These are phyloP conservation scores for Aphidius gifuensis DNA, from an alignment of 1,140 invertebrate genomes.

Conservation along the genomic window DNA sequence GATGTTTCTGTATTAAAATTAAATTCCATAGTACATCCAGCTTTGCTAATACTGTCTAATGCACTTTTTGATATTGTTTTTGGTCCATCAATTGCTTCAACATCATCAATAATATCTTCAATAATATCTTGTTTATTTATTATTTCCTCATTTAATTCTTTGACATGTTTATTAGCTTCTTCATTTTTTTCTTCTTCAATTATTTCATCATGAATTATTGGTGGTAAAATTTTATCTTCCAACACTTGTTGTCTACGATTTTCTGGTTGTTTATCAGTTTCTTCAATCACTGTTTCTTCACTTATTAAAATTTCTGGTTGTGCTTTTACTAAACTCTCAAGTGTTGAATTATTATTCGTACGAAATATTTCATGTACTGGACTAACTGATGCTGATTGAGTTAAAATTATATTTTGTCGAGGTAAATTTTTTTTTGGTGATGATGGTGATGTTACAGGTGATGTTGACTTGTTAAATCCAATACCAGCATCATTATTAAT, in stretches of 20 bases:
- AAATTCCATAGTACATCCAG: constrained; percentile 62
- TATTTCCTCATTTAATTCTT: no score
- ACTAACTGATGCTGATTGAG: background rate
- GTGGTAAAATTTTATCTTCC: background rate
- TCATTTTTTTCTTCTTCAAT: constrained; percentile 4
- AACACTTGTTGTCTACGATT: background rate
- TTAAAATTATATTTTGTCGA: constrained; percentile 24
- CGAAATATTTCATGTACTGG: no score
- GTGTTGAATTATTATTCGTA: no score
- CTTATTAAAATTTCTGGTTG: no score
- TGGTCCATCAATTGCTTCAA: constrained; percentile 40
- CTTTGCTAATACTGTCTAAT: constrained; percentile 67
- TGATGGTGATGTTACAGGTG: constrained; percentile 31
- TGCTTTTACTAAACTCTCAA: no score
- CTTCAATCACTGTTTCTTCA: no score
- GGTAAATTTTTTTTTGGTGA: constrained; percentile 39
- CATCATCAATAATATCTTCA: constrained; percentile 34
- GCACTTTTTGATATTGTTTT: constrained; percentile 60
- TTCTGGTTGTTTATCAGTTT: no score
- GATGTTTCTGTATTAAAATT: constrained; percentile 53
- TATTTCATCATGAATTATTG: background rate
- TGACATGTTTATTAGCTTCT: constrained; percentile 1
- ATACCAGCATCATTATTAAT: constrained; percentile 29
- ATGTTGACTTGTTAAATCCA: constrained; percentile 38
- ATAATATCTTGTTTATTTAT: background rate